A percentile compares a stretch with the other conserved stretches of the same genome.
phyloP scores from a whole-genome alignment of 2,888 invertebrate genomes.

The Euproctis similis region DNA sequence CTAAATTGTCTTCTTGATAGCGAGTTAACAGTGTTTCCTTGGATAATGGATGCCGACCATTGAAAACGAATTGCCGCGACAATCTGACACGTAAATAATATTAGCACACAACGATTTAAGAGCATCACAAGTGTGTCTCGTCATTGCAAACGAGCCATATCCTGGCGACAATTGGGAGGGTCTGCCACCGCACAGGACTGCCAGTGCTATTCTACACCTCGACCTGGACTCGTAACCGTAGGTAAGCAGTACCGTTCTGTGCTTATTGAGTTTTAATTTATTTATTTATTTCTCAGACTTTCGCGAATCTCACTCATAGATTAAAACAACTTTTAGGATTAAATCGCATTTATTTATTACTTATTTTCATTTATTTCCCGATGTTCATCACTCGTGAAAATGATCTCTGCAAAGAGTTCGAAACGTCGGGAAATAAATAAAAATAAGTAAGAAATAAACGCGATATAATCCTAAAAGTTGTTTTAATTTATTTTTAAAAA shows the following conservation, averaged over 20 bases:
- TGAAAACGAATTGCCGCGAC: slow-evolving; percentile 25
- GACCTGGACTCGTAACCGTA: slow-evolving; percentile 17
- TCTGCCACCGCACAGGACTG: slow-evolving; percentile 19
- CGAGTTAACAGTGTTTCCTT: slow-evolving; percentile 6
- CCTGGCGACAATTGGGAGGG: slow-evolving; percentile 58
- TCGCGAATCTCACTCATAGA: too few relatives aligned
- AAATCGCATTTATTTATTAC: too few relatives aligned
- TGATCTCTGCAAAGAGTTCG: too few relatives aligned
- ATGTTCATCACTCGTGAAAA: too few relatives aligned
- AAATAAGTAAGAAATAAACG: too few relatives aligned
- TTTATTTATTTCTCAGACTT: too few relatives aligned
- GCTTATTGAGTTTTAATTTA: too few relatives aligned
- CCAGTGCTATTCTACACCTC: slow-evolving; percentile 31
- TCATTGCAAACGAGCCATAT: slow-evolving; percentile 57
- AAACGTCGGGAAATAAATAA: too few relatives aligned
- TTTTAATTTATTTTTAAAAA: slow-evolving; percentile 3
- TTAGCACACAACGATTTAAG: slow-evolving; percentile 40
- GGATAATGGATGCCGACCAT: slow-evolving; percentile 17
- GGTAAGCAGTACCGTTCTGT: slow-evolving; percentile 9
- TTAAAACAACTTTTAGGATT: too few relatives aligned
- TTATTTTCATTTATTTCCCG: too few relatives aligned
- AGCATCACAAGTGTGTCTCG: slow-evolving; percentile 45
- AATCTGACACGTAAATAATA: slow-evolving; percentile 33
- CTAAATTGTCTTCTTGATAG: not conserved
- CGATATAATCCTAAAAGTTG: too few relatives aligned